These are phyloP conservation scores for Chironomus tentans DNA, from an alignment of 2,888 invertebrate genomes.

Conservation along the genomic window DNA sequence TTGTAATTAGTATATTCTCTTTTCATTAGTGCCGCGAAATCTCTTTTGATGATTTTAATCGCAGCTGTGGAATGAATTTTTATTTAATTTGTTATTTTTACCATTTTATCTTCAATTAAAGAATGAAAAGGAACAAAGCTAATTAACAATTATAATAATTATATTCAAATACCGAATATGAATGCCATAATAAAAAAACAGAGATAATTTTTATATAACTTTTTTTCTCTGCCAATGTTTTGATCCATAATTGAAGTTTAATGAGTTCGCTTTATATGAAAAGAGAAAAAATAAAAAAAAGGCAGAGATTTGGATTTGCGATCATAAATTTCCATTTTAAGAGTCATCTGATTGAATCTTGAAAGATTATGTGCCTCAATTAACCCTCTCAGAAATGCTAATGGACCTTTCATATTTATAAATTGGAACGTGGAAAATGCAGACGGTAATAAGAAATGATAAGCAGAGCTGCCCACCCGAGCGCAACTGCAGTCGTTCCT, in stretches of 20 bases:
- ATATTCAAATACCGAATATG: slow-evolving; percentile 1
- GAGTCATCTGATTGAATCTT: neutral
- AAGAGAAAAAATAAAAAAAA: too few relatives aligned
- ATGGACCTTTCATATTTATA: neutral
- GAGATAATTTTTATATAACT: neutral
- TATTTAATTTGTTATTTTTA: neutral
- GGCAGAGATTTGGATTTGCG: neutral
- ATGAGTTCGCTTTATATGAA: neutral
- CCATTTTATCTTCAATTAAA: neutral
- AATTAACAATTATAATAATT: slow-evolving; percentile 21
- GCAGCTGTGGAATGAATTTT: neutral
- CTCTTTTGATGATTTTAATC: slow-evolving; percentile 5
- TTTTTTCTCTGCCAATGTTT: neutral
- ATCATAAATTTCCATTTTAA: slow-evolving; percentile 4
- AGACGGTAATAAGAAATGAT: neutral
- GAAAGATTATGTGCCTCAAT: slow-evolving; percentile 5
- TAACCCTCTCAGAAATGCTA: neutral
- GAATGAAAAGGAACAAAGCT: neutral
- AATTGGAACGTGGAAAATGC: neutral
- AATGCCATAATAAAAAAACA: neutral
- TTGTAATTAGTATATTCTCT: neutral
- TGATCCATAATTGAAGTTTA: slow-evolving; percentile 18
- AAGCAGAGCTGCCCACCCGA: slow-evolving; percentile 3
- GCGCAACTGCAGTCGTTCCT: neutral
- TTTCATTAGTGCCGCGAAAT: neutral